A percentile compares a stretch with the other conserved stretches of the same genome.
Conservation (phyloP, 2,888 invertebrate species). For the Lasioglossum lativentre region DNA sequence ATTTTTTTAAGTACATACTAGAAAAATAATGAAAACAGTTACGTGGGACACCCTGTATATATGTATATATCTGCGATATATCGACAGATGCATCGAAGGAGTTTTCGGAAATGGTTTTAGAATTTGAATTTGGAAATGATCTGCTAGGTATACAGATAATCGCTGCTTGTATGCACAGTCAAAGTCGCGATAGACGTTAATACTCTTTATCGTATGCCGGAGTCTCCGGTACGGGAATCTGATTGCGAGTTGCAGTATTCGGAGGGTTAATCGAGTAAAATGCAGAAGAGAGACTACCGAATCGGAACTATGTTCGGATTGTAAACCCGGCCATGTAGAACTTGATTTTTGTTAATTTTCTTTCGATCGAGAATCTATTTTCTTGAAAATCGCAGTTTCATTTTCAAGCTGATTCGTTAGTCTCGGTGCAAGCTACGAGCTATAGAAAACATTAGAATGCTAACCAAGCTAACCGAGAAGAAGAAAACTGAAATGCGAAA, state of each 20-base stretch:
- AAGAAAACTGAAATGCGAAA: not conserved
- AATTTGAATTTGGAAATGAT: not conserved
- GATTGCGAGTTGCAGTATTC: not conserved
- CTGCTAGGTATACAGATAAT: not conserved
- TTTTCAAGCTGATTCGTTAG: constrained; percentile 11
- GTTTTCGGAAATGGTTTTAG: not conserved
- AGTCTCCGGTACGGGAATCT: not conserved
- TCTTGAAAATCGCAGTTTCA: constrained; percentile 17
- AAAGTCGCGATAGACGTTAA: no score
- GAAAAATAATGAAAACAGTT: no score
- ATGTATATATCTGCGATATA: no score
- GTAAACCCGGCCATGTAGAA: not conserved
- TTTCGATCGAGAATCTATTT: constrained; percentile 29
- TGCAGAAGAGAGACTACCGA: not conserved
- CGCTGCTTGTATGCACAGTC: no score
- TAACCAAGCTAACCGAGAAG: not conserved
- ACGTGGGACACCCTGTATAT: no score
- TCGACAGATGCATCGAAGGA: no score
- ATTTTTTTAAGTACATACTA: no score
- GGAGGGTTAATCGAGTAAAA: not conserved
- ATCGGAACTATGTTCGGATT: not conserved
- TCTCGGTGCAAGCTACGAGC: not conserved
- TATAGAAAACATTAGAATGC: constrained; percentile 5
- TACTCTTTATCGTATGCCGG: no score
- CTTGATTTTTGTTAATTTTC: not conserved